Evolutionary conservation across 2,797 vertebrate genomes (phyloP).

Genomic region (Macroramphosus scolopax): DNA sequence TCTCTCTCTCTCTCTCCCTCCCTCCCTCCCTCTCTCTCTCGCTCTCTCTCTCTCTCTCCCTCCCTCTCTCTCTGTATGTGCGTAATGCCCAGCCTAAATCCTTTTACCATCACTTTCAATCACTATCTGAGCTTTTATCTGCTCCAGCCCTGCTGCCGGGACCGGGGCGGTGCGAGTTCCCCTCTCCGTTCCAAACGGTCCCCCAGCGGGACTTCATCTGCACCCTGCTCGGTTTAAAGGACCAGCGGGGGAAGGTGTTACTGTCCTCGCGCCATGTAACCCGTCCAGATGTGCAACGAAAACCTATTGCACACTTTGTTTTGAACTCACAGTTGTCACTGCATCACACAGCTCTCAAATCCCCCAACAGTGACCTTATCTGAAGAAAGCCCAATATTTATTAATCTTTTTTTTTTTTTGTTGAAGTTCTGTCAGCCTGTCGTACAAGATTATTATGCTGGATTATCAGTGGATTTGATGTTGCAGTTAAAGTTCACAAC

Average conservation of each 20-base stretch:
- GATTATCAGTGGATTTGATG: too few species aligned
- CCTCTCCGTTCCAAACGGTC: conserved; percentile 70
- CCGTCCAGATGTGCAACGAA: conserved; percentile 15
- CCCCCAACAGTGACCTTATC: conserved; percentile 8
- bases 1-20: conserved; percentile 69
- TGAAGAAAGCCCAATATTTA: neutral
- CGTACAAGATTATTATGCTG: too few species aligned
- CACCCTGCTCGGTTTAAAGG: conserved; percentile 56
- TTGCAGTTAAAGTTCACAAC: too few species aligned
- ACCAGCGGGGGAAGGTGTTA: conserved; percentile 29
- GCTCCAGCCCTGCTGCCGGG: conserved; percentile 74
- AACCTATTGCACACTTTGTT: neutral
- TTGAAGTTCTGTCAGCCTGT: too few species aligned
- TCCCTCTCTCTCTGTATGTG: conserved; percentile 57
- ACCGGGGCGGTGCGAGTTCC: conserved; percentile 87
- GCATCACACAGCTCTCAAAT: neutral
- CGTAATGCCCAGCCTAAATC: conserved; percentile 83
- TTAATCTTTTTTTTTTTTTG: too few species aligned
- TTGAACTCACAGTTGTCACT: conserved; percentile 13
- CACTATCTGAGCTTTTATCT: conserved; percentile 92
- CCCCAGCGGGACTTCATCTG: conserved; percentile 72
- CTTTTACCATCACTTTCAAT: conserved; percentile 89
- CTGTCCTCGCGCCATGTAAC: conserved; percentile 1
- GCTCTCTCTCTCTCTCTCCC: conserved; percentile 55
- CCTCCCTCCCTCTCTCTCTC: conserved; percentile 56